Percentiles rank a stretch among this genome's conserved stretches.
phyloP scores from a whole-genome alignment of 2,113 vertebrate genomes.

The Erythrocercus mccallii region DNA sequence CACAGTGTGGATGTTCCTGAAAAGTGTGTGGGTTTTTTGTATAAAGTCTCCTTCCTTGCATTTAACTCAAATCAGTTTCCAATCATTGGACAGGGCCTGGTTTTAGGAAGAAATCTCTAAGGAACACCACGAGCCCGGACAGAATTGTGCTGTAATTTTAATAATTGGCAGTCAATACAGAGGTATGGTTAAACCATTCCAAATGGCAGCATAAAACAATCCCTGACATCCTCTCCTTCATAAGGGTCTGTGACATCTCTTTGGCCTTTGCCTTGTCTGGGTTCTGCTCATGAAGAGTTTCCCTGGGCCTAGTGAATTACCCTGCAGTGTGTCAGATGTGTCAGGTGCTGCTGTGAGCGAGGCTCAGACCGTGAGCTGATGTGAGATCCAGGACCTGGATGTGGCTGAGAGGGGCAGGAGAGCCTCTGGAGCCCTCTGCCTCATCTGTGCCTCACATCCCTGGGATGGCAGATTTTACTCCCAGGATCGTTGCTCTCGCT shows the following conservation, averaged over 20 bases:
- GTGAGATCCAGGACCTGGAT: not conserved
- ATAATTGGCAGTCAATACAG: accelerated
- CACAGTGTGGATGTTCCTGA: not conserved
- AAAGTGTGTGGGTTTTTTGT: not conserved
- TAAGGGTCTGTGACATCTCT: not conserved
- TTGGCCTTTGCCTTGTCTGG: not conserved
- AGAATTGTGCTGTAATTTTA: not conserved
- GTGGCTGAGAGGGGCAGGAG: not conserved
- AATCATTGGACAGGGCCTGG: not conserved
- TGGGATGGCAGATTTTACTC: not conserved
- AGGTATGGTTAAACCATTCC: not conserved
- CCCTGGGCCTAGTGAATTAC: not conserved
- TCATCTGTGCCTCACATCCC: not conserved
- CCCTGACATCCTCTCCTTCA: not conserved
- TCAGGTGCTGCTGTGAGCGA: not conserved
- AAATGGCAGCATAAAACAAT: not conserved
- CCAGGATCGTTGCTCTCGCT: not conserved
- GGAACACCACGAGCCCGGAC: not conserved
- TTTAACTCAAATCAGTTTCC: not conserved
- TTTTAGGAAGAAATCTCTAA: not conserved
- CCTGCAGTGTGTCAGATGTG: not conserved
- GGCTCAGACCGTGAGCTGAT: not conserved
- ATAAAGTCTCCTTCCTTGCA: not conserved
- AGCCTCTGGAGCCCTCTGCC: not conserved
- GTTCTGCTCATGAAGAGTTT: not conserved